Base-by-base conservation (phyloP, 1,140 invertebrate species). In the Brachionus calyciflorus region DNA sequence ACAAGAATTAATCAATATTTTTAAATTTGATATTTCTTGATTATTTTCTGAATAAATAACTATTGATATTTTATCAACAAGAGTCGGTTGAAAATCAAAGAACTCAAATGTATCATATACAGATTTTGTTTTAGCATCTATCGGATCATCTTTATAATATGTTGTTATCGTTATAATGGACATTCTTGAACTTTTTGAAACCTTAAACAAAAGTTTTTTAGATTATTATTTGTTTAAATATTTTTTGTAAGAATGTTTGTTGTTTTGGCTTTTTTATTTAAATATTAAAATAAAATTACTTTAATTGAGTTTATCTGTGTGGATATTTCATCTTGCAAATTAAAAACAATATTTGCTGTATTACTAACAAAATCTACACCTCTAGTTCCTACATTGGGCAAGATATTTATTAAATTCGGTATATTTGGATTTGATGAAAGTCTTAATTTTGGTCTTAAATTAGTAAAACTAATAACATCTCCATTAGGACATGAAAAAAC, bases 271-370 rank as follows among this genome's bases (percentile, higher is more conserved):
- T 48, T 48, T 7, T 48, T 48, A n/a, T n/a, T 48, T 48, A 48
- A 48, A 48, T 48, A 5, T 48, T 48, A 5, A 48, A n/a, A 48
- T 53, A 49, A 6, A 49, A n/a, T n/a, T 60, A 60, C 55, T 30
- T 60, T 60, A 33, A 60, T 60, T 3, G 55, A 60, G 19, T 60
- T n/a, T 14, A 60, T 19, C 37, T 60, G 55, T 14, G 55, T 60
- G 19, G 55, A 60, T 2, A 60, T 30, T 60, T 60, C 26, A n/a
- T 60, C 37, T 33, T 33, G n/a, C n/a, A 60, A 37, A 60, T 60
- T 60, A 7, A 60, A 60, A 10, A 60, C 55, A 9, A 60, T 28
- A 33, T 30, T 33, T 9, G 30, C 28, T 6, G 30, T 33, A 17
- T 30, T 17, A 2, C 26, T 17, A 33, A 9, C 30, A 60, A 60